Evolutionary conservation across 2,113 vertebrate genomes (phyloP), one percentile per base, ranked within the genome.

Genomic region (Sclerurus mexicanus): DNA sequence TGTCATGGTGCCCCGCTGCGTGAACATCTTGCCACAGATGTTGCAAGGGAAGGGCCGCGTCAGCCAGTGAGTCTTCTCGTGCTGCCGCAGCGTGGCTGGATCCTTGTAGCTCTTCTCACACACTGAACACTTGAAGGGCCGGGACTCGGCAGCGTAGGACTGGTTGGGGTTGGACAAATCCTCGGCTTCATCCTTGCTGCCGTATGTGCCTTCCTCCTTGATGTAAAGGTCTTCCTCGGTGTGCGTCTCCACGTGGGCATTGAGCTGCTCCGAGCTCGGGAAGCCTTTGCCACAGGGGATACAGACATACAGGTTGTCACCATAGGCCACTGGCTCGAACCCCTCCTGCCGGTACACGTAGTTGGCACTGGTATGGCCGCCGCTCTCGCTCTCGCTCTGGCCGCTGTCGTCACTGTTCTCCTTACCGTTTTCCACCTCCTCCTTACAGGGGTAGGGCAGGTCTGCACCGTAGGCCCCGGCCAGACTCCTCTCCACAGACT

Each of bases 11-110:
- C 99, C 99, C n/a, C 99, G 98, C 97, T 99, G 99, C 1, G 99
- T 99, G 98, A 99, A 99, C 99, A 99, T 99, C 97, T 99, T 99
- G 91, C 99, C 99, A 2, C 99, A 99, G 98, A 99, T 99, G 98
- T 99, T 99, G 98, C 99, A 99, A 77, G 99, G 99, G 96, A 99
- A 99, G 39, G 99, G 99, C 94, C 99, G 98, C 3, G 99, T 99
- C 96, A 99, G 98, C 99, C 99, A 99, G 97, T 99, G 99, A 66
- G 99, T 99, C 98, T 99, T 99, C 98, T 99, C 99, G 2, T 99
- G 99, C 96, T 99, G 99, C 67, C 99, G 98, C 97, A 99, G 97
- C 1, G 99, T 99, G 52, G 99, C 99, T 1, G 99, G 98, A 98
- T 99, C 99, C 97, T 99, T 99, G 98, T 99, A 99, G 98, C 98